Evolutionary conservation across 2,113 vertebrate genomes (phyloP).

Genomic region (Nycticebus coucang): DNA sequence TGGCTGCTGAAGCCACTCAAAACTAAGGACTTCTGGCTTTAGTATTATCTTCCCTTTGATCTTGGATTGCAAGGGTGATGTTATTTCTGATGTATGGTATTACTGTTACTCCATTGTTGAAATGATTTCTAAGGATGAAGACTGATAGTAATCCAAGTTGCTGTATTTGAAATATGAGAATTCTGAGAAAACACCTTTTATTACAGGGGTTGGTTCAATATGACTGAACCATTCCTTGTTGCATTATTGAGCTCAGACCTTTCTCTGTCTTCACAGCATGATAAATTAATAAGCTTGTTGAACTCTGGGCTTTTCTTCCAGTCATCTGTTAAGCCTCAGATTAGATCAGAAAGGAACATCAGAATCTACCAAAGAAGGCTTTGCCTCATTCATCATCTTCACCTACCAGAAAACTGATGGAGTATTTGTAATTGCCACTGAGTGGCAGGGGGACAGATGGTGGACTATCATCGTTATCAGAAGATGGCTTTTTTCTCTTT

Average conservation of each 20-base stretch:
- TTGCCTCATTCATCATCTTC: slow-evolving; percentile 62
- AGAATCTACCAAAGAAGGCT: slow-evolving; percentile 55
- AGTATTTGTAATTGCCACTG: slow-evolving; percentile 33
- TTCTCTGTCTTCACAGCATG: slow-evolving; percentile 23
- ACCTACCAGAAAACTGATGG: slow-evolving; percentile 19
- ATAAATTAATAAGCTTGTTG: slow-evolving; percentile 73
- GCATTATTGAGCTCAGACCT: slow-evolving; percentile 37
- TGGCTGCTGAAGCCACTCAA: not conserved
- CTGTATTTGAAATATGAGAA: slow-evolving; percentile 76
- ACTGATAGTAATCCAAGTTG: slow-evolving; percentile 49
- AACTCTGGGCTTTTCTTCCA: slow-evolving; percentile 66
- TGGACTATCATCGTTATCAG: slow-evolving; percentile 53
- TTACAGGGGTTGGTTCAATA: not conserved
- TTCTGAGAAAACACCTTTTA: slow-evolving; percentile 59
- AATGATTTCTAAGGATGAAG: slow-evolving; percentile 54
- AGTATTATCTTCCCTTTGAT: slow-evolving; percentile 69
- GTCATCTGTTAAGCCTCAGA: slow-evolving; percentile 70
- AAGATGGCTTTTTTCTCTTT: slow-evolving; percentile 42
- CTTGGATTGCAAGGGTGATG: slow-evolving; percentile 27
- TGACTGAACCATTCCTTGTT: not conserved
- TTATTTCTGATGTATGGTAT: slow-evolving; percentile 54
- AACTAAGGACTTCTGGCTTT: not conserved
- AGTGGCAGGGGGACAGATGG: slow-evolving; percentile 60
- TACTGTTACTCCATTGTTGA: slow-evolving; percentile 69
- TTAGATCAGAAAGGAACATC: slow-evolving; percentile 59